Base-by-base conservation (phyloP, 2,113 vertebrate genomes). In the Apaloderma vittatum region DNA sequence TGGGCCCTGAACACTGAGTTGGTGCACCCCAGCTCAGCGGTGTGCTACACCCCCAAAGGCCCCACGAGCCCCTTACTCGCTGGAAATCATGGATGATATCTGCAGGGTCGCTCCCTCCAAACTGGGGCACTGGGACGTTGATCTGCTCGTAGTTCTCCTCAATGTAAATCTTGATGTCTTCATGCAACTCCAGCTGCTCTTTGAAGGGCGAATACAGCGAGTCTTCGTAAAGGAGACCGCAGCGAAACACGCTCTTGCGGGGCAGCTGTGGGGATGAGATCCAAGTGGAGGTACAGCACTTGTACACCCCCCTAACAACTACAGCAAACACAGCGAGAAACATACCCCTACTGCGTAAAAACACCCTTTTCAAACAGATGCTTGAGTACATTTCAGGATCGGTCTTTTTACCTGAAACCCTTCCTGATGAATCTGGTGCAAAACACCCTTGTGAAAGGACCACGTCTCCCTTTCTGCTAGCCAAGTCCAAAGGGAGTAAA, bases 21-120 rank as follows among this genome's bases (percentile, higher is more conserved):
- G 29, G 9, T 24, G 22, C 40, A 55, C 14, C 21, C 32, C 62
- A 45, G 46, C 57, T 76, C 63, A 52, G 48, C 73, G 40, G 68
- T 6, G 0, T 1, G 12, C 55, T 26, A 20, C 2, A 4, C n/a
- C n/a, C 65, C 12, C 19, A 22, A 36, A 59, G 24, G 23, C 34
- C 15, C 70, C 80, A 7, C 32, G 34, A 62, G 8, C 14, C 92
- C 63, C 98, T 98, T 97, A 99, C 99, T 97, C 98, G 97, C 96
- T 99, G 98, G 97, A 99, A 99, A 94, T 99, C 99, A 0, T 99
- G 99, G 97, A 99, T 99, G 77, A 99, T 99, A 77, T 99, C 99
- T 0, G 99, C 99, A 3, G 99, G 99, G 95, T 99, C 99, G 0
- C 99, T 99, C 15, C 98, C 99, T 18, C 98, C 99, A 34, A 99